phyloP scores from a whole-genome alignment of 2,797 vertebrate species.

The Cichlasoma orientale region DNA sequence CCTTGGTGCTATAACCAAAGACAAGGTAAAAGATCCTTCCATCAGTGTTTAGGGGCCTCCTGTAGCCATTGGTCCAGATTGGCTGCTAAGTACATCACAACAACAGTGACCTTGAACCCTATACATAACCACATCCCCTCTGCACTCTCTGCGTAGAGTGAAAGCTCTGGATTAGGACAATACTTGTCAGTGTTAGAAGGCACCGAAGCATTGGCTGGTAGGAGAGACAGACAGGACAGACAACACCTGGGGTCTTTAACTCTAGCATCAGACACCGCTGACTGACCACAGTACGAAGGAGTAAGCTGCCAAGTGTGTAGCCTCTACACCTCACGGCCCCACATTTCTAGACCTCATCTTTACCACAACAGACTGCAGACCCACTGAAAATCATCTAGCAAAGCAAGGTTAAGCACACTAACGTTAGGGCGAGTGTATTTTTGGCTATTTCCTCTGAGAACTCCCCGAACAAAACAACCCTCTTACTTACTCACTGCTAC shows the following conservation, averaged over 20 bases:
- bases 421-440: conserved; percentile 70
- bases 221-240: conserved; percentile 77
- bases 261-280: conserved; percentile 69
- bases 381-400: conserved; percentile 53
- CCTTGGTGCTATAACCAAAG: conserved; percentile 41
- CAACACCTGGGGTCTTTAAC: conserved; percentile 75
- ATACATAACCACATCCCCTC: conserved; percentile 58
- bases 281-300: conserved; percentile 65
- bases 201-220: conserved; percentile 82
- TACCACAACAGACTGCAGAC: conserved; percentile 70
- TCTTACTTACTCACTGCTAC: conserved; percentile 60
- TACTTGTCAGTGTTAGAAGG: conserved; percentile 84
- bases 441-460: conserved; percentile 76
- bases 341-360: conserved; percentile 67
- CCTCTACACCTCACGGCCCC: conserved; percentile 59
- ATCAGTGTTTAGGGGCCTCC: conserved; percentile 46
- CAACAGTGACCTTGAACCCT: conserved; percentile 56
- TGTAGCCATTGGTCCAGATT: conserved; percentile 56
- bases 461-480: conserved; percentile 50
- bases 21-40: conserved; percentile 38
- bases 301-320: conserved; percentile 73
- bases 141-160: conserved; percentile 68
- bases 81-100: conserved; percentile 51
- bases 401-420: conserved; percentile 65
- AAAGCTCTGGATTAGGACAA: conserved; percentile 81